Conservation (phyloP, 1,140 invertebrate species). For the Aradophagus sp. region DNA sequence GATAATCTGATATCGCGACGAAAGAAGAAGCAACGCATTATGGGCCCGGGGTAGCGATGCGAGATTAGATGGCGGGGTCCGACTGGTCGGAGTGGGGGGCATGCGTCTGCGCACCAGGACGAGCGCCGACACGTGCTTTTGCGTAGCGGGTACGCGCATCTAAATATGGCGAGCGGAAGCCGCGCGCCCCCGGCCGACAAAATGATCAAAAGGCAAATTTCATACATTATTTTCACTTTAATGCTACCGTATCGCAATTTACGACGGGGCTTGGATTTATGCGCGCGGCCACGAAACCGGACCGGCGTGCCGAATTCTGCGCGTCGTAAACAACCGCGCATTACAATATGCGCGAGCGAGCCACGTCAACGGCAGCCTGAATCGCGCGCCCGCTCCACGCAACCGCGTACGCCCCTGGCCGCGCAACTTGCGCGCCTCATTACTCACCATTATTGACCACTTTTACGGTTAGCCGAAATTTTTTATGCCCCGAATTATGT, state of each 20-base stretch:
- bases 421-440: neutral
- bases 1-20: neutral
- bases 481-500: no score
- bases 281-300: conserved; percentile 57
- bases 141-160: conserved; percentile 4
- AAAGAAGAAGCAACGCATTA: neutral
- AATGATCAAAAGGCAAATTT: conserved; percentile 74
- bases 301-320: conserved; percentile 55
- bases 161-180: conserved; percentile 67
- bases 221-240: conserved; percentile 74
- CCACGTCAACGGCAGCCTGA: conserved; percentile 55
- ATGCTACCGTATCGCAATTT: conserved; percentile 74
- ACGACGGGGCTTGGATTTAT: conserved; percentile 71
- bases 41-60: neutral
- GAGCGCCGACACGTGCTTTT: no score
- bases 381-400: conserved; percentile 35
- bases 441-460: conserved; percentile 27
- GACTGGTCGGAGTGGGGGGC: neutral
- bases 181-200: conserved; percentile 69
- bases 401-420: conserved; percentile 37
- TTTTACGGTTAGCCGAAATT: no score
- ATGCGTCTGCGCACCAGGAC: no score
- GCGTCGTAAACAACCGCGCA: conserved; percentile 69
- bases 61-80: neutral
- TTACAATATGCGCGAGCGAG: conserved; percentile 63